These are phyloP conservation scores for Lates calcarifer DNA, from an alignment of 2,113 vertebrate species.

Conservation along the genomic window DNA sequence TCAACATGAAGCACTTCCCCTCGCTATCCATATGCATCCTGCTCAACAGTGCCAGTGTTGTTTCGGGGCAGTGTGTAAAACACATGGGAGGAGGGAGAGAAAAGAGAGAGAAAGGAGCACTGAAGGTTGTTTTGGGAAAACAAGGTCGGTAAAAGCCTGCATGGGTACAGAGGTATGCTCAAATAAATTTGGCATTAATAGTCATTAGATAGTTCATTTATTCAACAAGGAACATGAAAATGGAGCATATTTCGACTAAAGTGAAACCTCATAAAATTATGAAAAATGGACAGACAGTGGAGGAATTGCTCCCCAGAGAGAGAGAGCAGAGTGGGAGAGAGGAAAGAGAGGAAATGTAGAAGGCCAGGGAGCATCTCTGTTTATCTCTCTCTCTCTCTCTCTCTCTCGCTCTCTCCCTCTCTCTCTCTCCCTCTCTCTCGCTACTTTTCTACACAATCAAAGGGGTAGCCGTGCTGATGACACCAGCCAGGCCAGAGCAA, in stretches of 20 bases:
- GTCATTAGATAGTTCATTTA: neutral
- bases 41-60: conserved; percentile 63
- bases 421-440: conserved; percentile 25
- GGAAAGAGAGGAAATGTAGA: conserved; percentile 46
- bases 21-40: conserved; percentile 63
- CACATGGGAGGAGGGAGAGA: conserved; percentile 26
- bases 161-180: neutral
- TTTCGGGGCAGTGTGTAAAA: conserved; percentile 46
- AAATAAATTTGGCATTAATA: conserved; percentile 7
- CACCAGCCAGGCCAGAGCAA: conserved; percentile 56
- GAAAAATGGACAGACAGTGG: conserved; percentile 27
- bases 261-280: conserved; percentile 30
- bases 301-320: conserved; percentile 34
- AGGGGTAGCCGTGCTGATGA: conserved; percentile 61
- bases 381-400: conserved; percentile 53
- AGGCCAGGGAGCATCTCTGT: conserved; percentile 51
- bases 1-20: conserved; percentile 59
- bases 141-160: neutral
- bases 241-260: conserved; percentile 11
- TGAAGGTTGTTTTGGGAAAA: conserved; percentile 24
- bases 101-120: conserved; percentile 15
- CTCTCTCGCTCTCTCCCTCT: conserved; percentile 14
- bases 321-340: conserved; percentile 31
- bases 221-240: conserved; percentile 28
- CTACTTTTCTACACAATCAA: conserved; percentile 63